These are phyloP conservation scores for Drosophila infuscata DNA, from an alignment of 2,888 invertebrate species.

Conservation along the genomic window DNA sequence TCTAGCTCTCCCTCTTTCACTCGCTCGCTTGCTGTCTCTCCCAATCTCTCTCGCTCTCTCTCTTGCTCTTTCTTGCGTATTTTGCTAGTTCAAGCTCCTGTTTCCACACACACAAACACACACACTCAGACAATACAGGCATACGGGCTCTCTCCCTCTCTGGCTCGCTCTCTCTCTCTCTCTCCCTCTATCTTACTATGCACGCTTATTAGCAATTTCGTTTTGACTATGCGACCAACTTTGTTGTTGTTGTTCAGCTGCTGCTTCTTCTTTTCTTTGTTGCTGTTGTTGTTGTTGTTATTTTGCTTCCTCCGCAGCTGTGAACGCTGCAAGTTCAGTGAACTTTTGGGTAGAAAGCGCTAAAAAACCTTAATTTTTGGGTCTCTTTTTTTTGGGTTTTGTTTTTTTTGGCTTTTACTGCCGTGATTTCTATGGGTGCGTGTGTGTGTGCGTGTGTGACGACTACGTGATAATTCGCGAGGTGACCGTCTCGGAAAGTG, in stretches of 20 bases:
- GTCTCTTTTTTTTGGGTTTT: conserved; percentile 33
- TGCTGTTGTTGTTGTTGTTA: conserved; percentile 43
- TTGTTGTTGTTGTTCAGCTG: conserved; percentile 37
- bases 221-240: conserved; percentile 52
- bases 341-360: conserved; percentile 74
- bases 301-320: conserved; percentile 63
- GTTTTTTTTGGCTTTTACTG: conserved; percentile 45
- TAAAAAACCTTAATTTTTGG: conserved; percentile 48
- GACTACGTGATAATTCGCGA: conserved; percentile 44
- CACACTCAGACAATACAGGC: conserved; percentile 12
- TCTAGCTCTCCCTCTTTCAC: conserved; percentile 1
- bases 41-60: conserved; percentile 3
- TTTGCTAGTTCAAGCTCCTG: conserved; percentile 29
- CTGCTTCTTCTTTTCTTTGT: conserved; percentile 30
- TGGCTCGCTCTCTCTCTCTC: conserved; percentile 5
- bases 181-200: conserved; percentile 2
- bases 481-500: conserved; percentile 17
- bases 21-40: neutral
- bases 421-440: conserved; percentile 46
- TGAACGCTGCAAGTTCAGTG: conserved; percentile 72
- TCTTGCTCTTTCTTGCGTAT: conserved; percentile 7
- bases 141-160: conserved; percentile 28
- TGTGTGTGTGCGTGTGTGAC: conserved; percentile 10
- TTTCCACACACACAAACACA: conserved; percentile 30
- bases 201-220: conserved; percentile 70